Evolutionary conservation across 2,113 vertebrate genomes (phyloP).

Genomic region (Neodontobutis hainanensis): DNA sequence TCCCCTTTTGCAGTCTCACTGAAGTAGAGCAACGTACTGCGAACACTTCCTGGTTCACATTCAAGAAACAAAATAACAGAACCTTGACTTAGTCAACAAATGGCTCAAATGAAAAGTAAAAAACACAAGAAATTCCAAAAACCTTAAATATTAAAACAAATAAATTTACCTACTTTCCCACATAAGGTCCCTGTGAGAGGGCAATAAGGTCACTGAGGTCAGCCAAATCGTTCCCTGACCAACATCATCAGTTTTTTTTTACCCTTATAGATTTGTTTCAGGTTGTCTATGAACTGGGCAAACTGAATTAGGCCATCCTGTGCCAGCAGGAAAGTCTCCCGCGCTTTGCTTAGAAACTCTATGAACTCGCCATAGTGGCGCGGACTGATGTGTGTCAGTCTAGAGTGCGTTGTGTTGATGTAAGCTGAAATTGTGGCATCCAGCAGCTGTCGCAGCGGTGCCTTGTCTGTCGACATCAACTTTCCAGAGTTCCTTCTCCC

Average conservation of each 20-base stretch:
- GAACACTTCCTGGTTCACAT: slow-evolving; percentile 70
- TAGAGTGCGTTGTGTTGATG: slow-evolving; percentile 98
- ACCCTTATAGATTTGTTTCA: slow-evolving; percentile 99
- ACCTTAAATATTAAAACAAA: slow-evolving; percentile 68
- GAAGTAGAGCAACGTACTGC: slow-evolving; percentile 56
- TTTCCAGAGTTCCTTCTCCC: slow-evolving; percentile 96
- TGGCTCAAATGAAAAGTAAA: slow-evolving; percentile 62
- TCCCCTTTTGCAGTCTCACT: slow-evolving; percentile 48
- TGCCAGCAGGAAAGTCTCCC: slow-evolving; percentile 94
- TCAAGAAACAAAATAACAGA: slow-evolving; percentile 60
- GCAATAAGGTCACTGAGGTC: slow-evolving; percentile 63
- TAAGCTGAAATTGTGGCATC: slow-evolving; percentile 97
- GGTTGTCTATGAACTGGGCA: slow-evolving; percentile 98
- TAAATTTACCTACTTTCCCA: slow-evolving; percentile 51
- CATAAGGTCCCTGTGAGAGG: slow-evolving; percentile 36
- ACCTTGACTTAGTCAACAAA: slow-evolving; percentile 67
- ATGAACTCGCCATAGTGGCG: slow-evolving; percentile 98
- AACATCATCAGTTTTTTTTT: slow-evolving; percentile 99
- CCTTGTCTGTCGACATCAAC: slow-evolving; percentile 98
- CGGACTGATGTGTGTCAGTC: slow-evolving; percentile 97
- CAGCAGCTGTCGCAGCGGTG: slow-evolving; percentile 93
- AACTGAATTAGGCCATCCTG: slow-evolving; percentile 98
- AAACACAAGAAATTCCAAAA: slow-evolving; percentile 58
- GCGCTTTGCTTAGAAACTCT: slow-evolving; percentile 97
- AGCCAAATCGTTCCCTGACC: slow-evolving; percentile 95